Conservation (phyloP, 2,113 vertebrate species). For the Tragelaphus buxtoni region DNA sequence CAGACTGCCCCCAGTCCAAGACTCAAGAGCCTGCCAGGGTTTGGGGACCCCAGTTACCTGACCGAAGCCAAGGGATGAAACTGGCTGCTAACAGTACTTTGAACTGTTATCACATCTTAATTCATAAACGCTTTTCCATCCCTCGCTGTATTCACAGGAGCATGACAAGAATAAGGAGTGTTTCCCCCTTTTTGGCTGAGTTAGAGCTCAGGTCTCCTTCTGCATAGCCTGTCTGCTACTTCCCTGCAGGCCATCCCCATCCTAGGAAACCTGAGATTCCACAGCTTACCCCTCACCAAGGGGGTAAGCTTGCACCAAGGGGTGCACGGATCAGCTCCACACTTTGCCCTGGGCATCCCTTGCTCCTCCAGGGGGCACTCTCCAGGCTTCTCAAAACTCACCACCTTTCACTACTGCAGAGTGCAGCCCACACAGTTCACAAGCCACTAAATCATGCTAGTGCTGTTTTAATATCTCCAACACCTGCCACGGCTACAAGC, state of each 20-base stretch:
- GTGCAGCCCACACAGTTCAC: background rate
- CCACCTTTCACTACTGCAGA: background rate
- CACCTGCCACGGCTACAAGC: no score
- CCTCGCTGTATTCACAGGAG: background rate
- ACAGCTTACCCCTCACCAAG: background rate
- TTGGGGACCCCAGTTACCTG: background rate
- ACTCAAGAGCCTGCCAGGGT: background rate
- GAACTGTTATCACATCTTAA: background rate
- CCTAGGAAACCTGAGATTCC: background rate
- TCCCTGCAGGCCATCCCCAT: background rate
- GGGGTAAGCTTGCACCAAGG: background rate
- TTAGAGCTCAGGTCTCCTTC: background rate
- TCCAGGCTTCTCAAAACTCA: background rate
- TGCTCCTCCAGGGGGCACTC: background rate
- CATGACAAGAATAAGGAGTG: background rate
- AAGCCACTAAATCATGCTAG: no score
- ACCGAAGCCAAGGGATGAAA: background rate
- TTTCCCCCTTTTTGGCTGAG: background rate
- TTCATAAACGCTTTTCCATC: background rate
- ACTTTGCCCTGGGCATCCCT: background rate
- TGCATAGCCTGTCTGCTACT: background rate
- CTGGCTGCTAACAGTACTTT: background rate
- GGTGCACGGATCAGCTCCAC: background rate
- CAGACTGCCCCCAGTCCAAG: background rate
- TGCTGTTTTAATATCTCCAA: background rate